A percentile compares a stretch with the other conserved stretches of the same genome.
Conservation (phyloP, 2,888 invertebrate species). For the Orchestes rusci region DNA sequence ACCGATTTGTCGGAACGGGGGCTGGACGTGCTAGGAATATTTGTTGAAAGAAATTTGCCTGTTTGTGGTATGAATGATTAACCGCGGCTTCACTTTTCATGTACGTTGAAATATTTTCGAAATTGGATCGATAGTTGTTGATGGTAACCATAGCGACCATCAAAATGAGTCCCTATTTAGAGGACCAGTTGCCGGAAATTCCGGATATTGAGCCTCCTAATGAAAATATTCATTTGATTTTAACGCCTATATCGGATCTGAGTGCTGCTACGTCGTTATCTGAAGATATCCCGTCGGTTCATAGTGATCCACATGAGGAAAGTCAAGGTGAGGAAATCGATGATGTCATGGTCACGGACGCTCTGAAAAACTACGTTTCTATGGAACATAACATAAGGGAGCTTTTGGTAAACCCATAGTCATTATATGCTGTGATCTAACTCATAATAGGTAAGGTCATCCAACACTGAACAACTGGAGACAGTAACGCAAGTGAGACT, state of each 20-base stretch:
- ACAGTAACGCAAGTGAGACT: slow-evolving; percentile 53
- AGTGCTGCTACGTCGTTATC: slow-evolving; percentile 12
- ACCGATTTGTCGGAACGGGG: slow-evolving; percentile 40
- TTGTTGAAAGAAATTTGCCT: neutral
- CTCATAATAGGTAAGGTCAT: slow-evolving; percentile 41
- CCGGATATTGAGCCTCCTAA: slow-evolving; percentile 6
- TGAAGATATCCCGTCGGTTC: slow-evolving; percentile 9
- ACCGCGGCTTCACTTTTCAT: too few relatives aligned
- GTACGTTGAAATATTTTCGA: too few relatives aligned
- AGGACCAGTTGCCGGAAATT: slow-evolving; percentile 17
- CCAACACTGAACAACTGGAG: slow-evolving; percentile 44
- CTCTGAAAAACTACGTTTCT: slow-evolving; percentile 19
- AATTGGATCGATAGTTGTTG: neutral
- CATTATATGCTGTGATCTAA: neutral
- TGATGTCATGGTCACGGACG: neutral
- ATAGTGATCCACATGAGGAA: slow-evolving; percentile 8
- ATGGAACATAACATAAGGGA: slow-evolving; percentile 32
- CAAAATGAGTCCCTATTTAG: slow-evolving; percentile 30
- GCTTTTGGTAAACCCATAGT: slow-evolving; percentile 29
- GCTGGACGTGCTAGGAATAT: slow-evolving; percentile 37
- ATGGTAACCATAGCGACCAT: neutral
- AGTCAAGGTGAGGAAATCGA: neutral
- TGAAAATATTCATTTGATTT: slow-evolving; percentile 18
- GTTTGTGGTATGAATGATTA: too few relatives aligned
- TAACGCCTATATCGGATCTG: slow-evolving; percentile 20